phyloP scores from a whole-genome alignment of 92 coral and sea anemone genomes.

The Meandrina meandrites region DNA sequence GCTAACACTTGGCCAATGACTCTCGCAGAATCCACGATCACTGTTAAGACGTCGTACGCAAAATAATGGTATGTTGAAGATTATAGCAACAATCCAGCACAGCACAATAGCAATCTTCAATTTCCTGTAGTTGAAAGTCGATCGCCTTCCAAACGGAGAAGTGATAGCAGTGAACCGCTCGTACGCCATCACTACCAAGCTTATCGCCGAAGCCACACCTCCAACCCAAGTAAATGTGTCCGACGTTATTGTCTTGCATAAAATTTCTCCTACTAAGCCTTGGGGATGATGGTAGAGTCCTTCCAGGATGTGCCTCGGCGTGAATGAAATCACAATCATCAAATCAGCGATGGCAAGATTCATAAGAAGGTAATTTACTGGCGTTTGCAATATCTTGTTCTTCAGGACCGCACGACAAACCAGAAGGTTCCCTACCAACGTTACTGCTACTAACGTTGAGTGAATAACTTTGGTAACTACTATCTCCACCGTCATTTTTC shows the following conservation, averaged over 20 bases:
- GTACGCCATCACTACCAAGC: slow-evolving; percentile 31
- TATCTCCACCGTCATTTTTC: not conserved
- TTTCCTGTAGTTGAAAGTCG: not conserved
- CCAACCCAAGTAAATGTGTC: slow-evolving; percentile 48
- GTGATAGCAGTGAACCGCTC: slow-evolving; percentile 39
- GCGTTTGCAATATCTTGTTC: slow-evolving; percentile 1
- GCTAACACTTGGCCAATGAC: slow-evolving; percentile 24
- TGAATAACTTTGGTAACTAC: not conserved
- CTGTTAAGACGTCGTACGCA: slow-evolving; percentile 1
- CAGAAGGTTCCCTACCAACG: slow-evolving; percentile 14
- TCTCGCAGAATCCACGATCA: slow-evolving; percentile 22
- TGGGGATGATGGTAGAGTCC: slow-evolving; percentile 32
- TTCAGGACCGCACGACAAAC: slow-evolving; percentile 20
- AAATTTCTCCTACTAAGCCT: slow-evolving; percentile 25
- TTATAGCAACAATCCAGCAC: slow-evolving; percentile 18
- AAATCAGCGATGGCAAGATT: slow-evolving; percentile 45
- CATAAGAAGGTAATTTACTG: slow-evolving; percentile 25
- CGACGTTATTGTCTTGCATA: slow-evolving; percentile 38
- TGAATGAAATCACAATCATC: slow-evolving; percentile 27
- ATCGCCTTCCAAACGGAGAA: not conserved
- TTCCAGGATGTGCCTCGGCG: slow-evolving; percentile 25
- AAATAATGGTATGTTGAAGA: slow-evolving; percentile 39
- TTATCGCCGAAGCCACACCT: slow-evolving; percentile 31
- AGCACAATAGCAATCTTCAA: not conserved
- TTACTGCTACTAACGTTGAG: not conserved